Conservation (phyloP, 2,113 vertebrate genomes). For the Eublepharis macularius region DNA sequence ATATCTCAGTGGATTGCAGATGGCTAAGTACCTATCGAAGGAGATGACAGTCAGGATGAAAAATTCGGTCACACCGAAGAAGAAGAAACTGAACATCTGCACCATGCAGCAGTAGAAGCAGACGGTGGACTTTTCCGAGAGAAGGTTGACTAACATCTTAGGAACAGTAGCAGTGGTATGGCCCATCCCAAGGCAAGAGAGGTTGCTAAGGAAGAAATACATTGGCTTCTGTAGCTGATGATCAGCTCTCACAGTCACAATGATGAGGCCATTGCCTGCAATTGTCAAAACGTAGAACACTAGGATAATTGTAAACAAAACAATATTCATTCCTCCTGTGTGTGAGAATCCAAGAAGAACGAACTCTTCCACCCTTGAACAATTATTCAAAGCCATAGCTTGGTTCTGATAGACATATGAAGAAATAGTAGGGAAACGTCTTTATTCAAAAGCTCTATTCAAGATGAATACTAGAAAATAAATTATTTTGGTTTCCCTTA, state of each 20-base stretch:
- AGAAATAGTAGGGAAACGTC: neutral
- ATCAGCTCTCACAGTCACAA: neutral
- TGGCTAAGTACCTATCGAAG: conserved; percentile 8
- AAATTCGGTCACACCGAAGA: neutral
- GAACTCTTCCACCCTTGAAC: neutral
- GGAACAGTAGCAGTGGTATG: neutral
- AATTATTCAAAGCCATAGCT: neutral
- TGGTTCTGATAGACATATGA: neutral
- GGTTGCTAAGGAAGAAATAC: conserved; percentile 3
- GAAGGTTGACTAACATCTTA: neutral
- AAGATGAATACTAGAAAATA: too few relatives aligned
- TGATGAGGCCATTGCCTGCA: neutral
- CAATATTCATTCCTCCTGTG: neutral
- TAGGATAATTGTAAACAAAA: neutral
- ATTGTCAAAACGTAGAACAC: neutral
- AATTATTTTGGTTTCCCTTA: too few relatives aligned
- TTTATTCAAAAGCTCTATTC: neutral
- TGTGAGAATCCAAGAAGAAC: neutral
- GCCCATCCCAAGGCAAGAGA: neutral
- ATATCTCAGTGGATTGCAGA: conserved; percentile 4
- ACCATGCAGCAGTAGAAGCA: neutral
- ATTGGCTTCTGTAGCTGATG: neutral
- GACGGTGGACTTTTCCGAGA: neutral
- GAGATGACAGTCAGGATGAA: conserved; percentile 14
- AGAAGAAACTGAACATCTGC: neutral